phyloP scores from a whole-genome alignment of 1,140 invertebrate species.

The Yoshiicerus persimilis region DNA sequence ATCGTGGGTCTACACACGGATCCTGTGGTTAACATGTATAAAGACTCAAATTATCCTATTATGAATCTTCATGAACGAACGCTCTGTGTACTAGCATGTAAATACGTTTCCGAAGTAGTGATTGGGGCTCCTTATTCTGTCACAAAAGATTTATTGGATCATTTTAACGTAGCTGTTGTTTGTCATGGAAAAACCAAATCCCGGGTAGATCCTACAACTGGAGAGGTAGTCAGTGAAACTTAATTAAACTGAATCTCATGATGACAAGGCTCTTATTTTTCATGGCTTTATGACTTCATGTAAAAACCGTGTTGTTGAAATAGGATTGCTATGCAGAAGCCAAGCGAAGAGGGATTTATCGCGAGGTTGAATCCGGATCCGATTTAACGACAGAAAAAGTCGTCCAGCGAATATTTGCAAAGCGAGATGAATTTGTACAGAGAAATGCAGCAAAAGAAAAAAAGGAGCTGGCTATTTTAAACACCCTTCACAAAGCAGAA shows the following conservation, averaged over 20 bases:
- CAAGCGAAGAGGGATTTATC: constrained; percentile 74
- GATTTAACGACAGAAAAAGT: constrained; percentile 95
- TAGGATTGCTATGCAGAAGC: constrained; percentile 87
- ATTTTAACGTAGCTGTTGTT: constrained; percentile 91
- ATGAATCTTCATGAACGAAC: constrained; percentile 99
- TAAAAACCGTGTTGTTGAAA: background rate
- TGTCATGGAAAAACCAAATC: constrained; percentile 81
- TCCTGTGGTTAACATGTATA: constrained; percentile 23
- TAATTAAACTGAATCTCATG: background rate
- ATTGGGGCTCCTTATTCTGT: constrained; percentile 97
- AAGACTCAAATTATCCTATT: constrained; percentile 88
- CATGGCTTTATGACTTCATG: background rate
- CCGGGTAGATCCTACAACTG: constrained; percentile 67
- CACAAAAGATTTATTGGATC: constrained; percentile 88
- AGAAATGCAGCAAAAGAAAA: constrained; percentile 86
- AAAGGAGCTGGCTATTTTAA: constrained; percentile 64
- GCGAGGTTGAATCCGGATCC: constrained; percentile 76
- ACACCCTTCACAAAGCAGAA: no score
- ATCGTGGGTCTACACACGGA: constrained; percentile 96
- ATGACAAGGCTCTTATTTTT: background rate
- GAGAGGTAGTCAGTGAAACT: background rate
- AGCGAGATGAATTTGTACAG: constrained; percentile 83
- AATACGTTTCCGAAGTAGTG: constrained; percentile 98
- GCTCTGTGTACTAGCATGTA: constrained; percentile 92
- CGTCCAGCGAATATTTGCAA: constrained; percentile 90